These are phyloP conservation scores for Baccha elongata DNA, from an alignment of 2,888 invertebrate species.

Conservation along the genomic window DNA sequence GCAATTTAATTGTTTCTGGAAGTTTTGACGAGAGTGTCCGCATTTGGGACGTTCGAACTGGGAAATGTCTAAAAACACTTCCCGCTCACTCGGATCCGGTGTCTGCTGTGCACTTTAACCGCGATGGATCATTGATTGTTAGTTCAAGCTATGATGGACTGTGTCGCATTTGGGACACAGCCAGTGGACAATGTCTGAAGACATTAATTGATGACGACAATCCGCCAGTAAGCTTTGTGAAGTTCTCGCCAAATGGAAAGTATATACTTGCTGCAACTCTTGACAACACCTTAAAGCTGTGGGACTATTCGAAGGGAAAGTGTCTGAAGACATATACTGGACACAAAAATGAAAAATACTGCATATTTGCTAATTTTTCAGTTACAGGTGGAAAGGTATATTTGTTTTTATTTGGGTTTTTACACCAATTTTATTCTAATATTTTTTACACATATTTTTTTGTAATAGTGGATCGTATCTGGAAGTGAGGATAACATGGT, in stretches of 20 bases:
- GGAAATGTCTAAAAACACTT: slow-evolving; percentile 98
- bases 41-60: slow-evolving; percentile 99
- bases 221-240: slow-evolving; percentile 99
- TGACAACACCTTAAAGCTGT: slow-evolving; percentile 98
- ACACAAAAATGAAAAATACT: slow-evolving; percentile 99
- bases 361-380: slow-evolving; percentile 99
- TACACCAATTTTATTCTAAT: background rate
- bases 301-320: slow-evolving; percentile 99
- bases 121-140: slow-evolving; percentile 99
- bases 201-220: slow-evolving; percentile 99
- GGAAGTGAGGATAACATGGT: slow-evolving; percentile 99
- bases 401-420: slow-evolving; percentile 8
- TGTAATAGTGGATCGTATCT: slow-evolving; percentile 97
- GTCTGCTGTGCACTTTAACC: slow-evolving; percentile 98
- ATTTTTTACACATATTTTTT: slow-evolving; percentile 20
- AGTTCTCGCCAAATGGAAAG: slow-evolving; percentile 99
- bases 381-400: slow-evolving; percentile 99
- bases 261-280: slow-evolving; percentile 99
- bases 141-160: slow-evolving; percentile 99
- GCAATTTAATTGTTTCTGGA: slow-evolving; percentile 99
- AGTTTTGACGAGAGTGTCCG: slow-evolving; percentile 99
- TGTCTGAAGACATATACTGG: slow-evolving; percentile 99
- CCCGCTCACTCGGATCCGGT: slow-evolving; percentile 99
- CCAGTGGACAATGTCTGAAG: slow-evolving; percentile 99
- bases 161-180: slow-evolving; percentile 99